Conservation (phyloP, 2,888 invertebrate species). For the Schrankia costaestrigalis region DNA sequence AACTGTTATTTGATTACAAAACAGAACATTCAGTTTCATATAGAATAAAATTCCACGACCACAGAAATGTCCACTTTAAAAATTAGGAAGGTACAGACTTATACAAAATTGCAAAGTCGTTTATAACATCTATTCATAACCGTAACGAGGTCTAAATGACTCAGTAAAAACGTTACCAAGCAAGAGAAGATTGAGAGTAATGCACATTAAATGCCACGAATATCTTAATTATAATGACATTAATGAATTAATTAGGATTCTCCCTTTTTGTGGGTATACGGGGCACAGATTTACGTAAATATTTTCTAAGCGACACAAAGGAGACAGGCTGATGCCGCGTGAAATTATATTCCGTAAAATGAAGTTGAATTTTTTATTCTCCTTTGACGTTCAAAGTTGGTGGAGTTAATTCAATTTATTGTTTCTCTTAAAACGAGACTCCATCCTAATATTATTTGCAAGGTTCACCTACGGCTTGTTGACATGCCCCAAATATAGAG, state of each 20-base stretch:
- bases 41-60: too few relatives aligned
- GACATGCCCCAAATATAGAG: constrained; percentile 65
- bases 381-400: constrained; percentile 72
- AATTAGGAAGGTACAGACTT: too few relatives aligned
- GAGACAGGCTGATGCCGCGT: constrained; percentile 56
- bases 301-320: constrained; percentile 65
- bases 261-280: constrained; percentile 52
- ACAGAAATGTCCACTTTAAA: too few relatives aligned
- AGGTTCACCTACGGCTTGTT: constrained; percentile 74
- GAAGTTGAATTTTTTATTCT: constrained; percentile 61
- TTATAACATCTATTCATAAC: too few relatives aligned
- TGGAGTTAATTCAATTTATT: constrained; percentile 75
- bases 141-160: too few relatives aligned
- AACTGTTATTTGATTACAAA: too few relatives aligned
- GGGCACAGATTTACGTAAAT: constrained; percentile 60
- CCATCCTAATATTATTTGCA: constrained; percentile 70
- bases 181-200: constrained; percentile 43
- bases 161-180: constrained; percentile 29
- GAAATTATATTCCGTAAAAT: constrained; percentile 71
- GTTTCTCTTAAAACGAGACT: constrained; percentile 76
- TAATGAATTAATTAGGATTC: constrained; percentile 70
- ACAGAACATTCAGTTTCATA: too few relatives aligned
- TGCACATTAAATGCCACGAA: constrained; percentile 56
- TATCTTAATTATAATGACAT: constrained; percentile 62
- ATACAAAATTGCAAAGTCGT: too few relatives aligned